Base-by-base conservation (phyloP, 2,888 invertebrate genomes). In the Leptinotarsa haldemani region DNA sequence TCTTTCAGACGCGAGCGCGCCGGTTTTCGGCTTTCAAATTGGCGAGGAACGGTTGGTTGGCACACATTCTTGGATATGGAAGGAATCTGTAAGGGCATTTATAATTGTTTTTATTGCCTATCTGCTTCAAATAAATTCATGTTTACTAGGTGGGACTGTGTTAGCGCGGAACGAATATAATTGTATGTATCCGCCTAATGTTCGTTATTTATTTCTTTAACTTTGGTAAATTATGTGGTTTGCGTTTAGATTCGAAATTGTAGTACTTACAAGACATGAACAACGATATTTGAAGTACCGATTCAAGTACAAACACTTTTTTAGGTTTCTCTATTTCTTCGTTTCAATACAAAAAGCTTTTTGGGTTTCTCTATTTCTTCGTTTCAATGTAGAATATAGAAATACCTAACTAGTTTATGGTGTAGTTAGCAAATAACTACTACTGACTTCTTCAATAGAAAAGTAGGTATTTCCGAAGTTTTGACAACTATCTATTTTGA, bases 1-100 rank as follows among this genome's bases (percentile, higher is more conserved):
- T 61, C 30, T 53, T 56, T 52, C 56, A 65, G 72, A 53, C 69
- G 46, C 22, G 61, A 30, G 71, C 63, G 65, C 68, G 56, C 68
- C 22, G 22, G 46, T 47, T 58, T 66, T 61, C 18, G 56, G 16
- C 46, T 56, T 3, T 67, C 50, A 7, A 50, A 30, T 53, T 53
- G 67, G 52, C 52, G 56, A 30, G 30, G 56, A 18, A 46, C 56
- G 47, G 48, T 46, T 68, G 58, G 53, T 46, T 68, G 68, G 53
- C 68, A 53, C 68, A 68, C 56, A 67, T 68, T 68, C 56, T 68
- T 18, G 58, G 46, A 56, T 52, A 20, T 46, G 68, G 46, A 56
- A 66, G 52, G 52, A 52, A 50, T 22, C 25, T 30, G 50, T 16
- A 30, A 66, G 48, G 66, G 52, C n/a, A 25, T 66, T 52, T n/a